A percentile compares a stretch with the other conserved stretches of the same genome.
Evolutionary conservation across 2,797 vertebrate genomes (phyloP).

Genomic region (Cygnus olor): DNA sequence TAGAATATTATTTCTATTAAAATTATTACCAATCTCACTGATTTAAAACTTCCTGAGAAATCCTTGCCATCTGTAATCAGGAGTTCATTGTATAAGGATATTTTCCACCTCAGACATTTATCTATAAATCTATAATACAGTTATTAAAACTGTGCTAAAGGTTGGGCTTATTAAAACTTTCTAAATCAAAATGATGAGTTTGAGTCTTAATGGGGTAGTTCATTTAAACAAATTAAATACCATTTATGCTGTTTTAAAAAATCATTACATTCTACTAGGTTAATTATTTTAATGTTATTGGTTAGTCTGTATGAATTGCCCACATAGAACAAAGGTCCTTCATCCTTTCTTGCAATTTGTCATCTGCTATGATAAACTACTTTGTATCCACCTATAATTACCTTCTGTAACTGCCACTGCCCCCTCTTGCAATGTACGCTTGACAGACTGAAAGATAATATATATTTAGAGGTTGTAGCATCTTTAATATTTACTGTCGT

Average conservation of each 20-base stretch:
- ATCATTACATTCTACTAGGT: conserved; percentile 11
- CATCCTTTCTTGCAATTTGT: conserved; percentile 63
- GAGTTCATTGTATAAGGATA: background rate
- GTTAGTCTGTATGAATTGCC: conserved; percentile 44
- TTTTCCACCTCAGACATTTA: background rate
- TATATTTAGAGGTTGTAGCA: conserved; percentile 39
- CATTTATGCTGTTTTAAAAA: background rate
- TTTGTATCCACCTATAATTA: conserved; percentile 75
- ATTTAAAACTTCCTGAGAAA: background rate
- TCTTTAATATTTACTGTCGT: conserved; percentile 51
- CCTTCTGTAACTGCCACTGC: conserved; percentile 76
- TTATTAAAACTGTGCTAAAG: conserved; percentile 2
- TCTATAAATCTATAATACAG: background rate
- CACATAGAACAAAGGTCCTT: conserved; percentile 42
- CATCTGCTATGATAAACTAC: conserved; percentile 59
- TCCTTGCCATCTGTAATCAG: background rate
- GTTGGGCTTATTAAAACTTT: conserved; percentile 39
- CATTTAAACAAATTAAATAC: conserved; percentile 60
- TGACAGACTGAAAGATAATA: conserved; percentile 52
- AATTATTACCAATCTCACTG: background rate
- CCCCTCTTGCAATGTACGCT: conserved; percentile 52
- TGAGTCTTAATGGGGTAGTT: conserved; percentile 12
- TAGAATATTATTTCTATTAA: background rate
- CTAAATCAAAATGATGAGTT: conserved; percentile 43
- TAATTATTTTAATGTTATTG: conserved; percentile 66